A percentile compares a stretch with the other conserved stretches of the same genome.
phyloP scores from a whole-genome alignment of 2,113 vertebrate species.

The Onychostoma macrolepis region DNA sequence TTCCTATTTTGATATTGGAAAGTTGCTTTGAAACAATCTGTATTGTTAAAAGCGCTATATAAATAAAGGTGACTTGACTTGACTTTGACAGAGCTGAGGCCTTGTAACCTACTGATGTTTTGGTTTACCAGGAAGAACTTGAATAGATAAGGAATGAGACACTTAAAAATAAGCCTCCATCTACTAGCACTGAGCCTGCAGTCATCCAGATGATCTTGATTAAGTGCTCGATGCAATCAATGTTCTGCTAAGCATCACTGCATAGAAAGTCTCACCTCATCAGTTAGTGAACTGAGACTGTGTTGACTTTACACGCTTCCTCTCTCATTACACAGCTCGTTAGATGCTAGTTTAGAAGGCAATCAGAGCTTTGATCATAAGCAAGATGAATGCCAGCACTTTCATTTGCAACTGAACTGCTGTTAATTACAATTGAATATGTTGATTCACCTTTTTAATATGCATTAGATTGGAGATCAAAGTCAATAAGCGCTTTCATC shows the following conservation, averaged over 20 bases:
- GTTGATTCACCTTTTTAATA: neutral
- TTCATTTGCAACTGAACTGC: slow-evolving; percentile 7
- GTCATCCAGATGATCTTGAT: slow-evolving; percentile 1
- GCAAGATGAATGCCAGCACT: slow-evolving; percentile 9
- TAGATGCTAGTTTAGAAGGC: neutral
- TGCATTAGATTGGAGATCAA: neutral
- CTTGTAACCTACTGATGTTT: neutral
- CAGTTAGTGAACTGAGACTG: neutral
- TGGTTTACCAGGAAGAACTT: neutral
- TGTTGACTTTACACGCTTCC: neutral
- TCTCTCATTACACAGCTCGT: slow-evolving; percentile 4
- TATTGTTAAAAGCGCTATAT: too few species aligned
- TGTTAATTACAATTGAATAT: slow-evolving; percentile 6
- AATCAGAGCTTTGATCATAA: slow-evolving; percentile 16
- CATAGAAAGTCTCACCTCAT: slow-evolving; percentile 8
- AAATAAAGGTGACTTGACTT: too few species aligned
- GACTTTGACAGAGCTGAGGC: neutral
- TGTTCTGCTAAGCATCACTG: slow-evolving; percentile 5
- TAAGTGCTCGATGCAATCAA: slow-evolving; percentile 20
- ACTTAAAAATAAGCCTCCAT: neutral
- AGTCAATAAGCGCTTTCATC: neutral
- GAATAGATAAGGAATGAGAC: neutral
- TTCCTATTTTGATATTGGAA: too few species aligned
- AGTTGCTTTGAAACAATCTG: too few species aligned
- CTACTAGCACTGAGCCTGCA: neutral